Evolutionary conservation across 2,888 invertebrate genomes (phyloP).

Genomic region (Lucinisca nassula): DNA sequence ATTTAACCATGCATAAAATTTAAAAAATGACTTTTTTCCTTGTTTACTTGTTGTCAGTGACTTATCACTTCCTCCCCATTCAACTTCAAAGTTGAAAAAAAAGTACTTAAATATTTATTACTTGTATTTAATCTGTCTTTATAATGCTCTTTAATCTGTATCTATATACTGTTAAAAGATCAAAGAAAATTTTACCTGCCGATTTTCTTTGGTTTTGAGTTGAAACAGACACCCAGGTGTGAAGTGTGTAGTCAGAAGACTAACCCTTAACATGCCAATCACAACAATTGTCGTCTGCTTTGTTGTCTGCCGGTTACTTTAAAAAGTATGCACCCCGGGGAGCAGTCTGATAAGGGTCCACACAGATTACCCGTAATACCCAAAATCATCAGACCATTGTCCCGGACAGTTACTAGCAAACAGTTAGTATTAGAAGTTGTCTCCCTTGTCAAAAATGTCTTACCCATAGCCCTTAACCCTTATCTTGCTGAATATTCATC

Average conservation of each 20-base stretch:
- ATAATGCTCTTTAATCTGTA: background rate
- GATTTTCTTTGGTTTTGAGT: background rate
- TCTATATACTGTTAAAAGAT: background rate
- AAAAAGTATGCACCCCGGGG: too few species aligned
- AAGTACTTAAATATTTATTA: slow-evolving; percentile 10
- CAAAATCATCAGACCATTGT: too few species aligned
- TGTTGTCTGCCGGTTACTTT: too few species aligned
- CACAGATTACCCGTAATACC: too few species aligned
- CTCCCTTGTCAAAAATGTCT: too few species aligned
- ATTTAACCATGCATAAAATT: background rate
- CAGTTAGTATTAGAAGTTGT: too few species aligned
- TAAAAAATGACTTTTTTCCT: background rate
- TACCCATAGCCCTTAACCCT: too few species aligned
- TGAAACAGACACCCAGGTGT: background rate
- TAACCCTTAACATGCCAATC: too few species aligned
- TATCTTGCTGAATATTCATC: too few species aligned
- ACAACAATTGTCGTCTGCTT: too few species aligned
- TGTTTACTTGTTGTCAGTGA: background rate
- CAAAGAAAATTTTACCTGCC: background rate
- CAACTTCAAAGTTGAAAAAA: background rate
- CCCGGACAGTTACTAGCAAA: too few species aligned
- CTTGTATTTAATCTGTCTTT: background rate
- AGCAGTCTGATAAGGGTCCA: too few species aligned
- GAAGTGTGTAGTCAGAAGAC: background rate
- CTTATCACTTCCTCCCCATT: background rate